Evolutionary conservation across 1,140 invertebrate species (phyloP), one percentile per base, ranked within the genome.

Genomic region (Cardiocondyla obscurior): DNA sequence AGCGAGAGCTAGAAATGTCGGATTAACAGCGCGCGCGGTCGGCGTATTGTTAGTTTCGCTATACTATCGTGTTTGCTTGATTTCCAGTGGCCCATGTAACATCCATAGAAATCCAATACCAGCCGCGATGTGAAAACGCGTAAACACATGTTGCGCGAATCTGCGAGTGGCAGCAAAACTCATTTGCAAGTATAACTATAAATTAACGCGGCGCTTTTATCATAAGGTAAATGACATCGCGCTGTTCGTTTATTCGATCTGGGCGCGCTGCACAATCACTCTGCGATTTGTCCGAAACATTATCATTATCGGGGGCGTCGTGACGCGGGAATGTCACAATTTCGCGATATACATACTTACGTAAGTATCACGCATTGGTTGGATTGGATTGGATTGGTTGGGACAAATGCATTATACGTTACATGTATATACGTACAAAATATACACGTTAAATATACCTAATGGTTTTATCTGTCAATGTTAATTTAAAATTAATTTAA

Each of bases 21-120:
- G 62, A 67, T 83, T 51, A 85, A 53, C 82, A 25, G 55, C 25
- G 67, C 49, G 44, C 46, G 33, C 12, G 42, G 46, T 72, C 33
- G 39, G 19, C 25, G 46, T 62, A 67, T 69, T 85, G 84, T 85
- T 65, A 64, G 82, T 65, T 44, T 36, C 28, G 36, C 42, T 22
- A 16, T 67, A 28, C 57, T 85, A 65, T 73, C 65, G 49, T 72
- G 46, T 84, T 84, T 84, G 64, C 73, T 53, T 51, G 53, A 64
- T 79, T 79, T 70, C 76, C 55, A 79, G 60, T 81, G 73, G 58
- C 55, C 55, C 36, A 51, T 30, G 51, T 39, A 72, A 84, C 58
- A 44, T 22, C 33, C 46, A 62, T 81, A 81, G 83, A 72, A 81
- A 82, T 69, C 36, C 65, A 55, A 74, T 69, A 82, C 81, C 51